Conservation (phyloP, 2,113 vertebrate genomes). For the Gracilinanus agilis region DNA sequence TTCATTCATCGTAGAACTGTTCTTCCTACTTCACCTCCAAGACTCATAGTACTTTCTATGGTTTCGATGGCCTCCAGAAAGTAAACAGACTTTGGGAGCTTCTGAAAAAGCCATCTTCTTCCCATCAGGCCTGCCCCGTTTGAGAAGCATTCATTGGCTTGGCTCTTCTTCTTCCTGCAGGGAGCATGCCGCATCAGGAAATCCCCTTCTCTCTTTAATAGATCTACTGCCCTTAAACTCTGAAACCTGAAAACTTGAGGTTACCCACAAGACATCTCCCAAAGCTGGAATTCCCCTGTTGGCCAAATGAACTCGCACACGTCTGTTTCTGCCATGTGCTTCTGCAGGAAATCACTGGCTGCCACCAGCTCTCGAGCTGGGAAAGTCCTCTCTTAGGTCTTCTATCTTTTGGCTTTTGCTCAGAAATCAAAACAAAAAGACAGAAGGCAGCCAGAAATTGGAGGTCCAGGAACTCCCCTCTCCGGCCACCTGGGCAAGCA, state of each 20-base stretch:
- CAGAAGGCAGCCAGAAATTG: not conserved
- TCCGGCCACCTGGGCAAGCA: not conserved
- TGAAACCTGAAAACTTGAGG: not conserved
- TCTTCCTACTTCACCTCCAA: not conserved
- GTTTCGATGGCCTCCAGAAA: not conserved
- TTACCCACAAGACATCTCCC: conserved; percentile 3
- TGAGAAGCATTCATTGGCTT: not conserved
- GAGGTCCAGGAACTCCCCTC: conserved; percentile 5
- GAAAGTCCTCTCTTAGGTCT: not conserved
- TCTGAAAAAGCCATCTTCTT: not conserved
- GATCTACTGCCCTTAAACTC: not conserved
- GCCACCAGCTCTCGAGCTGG: not conserved
- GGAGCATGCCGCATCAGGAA: not conserved
- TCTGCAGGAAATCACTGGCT: not conserved
- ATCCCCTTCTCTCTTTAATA: not conserved
- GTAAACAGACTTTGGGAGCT: not conserved
- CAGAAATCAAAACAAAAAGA: not conserved
- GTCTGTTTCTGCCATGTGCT: not conserved
- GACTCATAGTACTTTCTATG: not conserved
- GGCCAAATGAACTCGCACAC: not conserved
- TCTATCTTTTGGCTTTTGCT: not conserved
- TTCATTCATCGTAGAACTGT: not conserved
- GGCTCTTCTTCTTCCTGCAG: not conserved
- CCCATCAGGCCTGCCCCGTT: not conserved
- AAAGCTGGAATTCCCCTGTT: not conserved